These are phyloP conservation scores for Neodon shergylaensis DNA, from an alignment of 2,113 vertebrate species.

Conservation along the genomic window DNA sequence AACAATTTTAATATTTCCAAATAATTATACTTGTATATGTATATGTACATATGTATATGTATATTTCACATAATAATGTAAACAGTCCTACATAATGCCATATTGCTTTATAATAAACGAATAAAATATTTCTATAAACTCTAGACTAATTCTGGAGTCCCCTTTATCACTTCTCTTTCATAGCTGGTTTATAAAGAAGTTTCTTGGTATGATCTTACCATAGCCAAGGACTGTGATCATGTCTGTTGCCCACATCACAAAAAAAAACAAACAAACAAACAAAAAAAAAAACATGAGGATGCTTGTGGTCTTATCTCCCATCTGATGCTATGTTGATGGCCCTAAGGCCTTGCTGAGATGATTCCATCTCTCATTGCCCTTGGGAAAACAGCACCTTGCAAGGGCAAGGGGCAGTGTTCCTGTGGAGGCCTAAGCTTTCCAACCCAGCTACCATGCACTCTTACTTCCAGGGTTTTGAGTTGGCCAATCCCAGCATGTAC, in stretches of 20 bases:
- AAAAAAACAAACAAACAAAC: neutral
- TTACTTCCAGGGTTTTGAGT: neutral
- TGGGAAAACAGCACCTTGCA: no score
- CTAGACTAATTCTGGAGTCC: neutral
- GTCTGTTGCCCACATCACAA: neutral
- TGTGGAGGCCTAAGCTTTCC: neutral
- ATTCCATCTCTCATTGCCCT: neutral
- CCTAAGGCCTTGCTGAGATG: neutral
- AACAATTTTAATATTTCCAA: neutral
- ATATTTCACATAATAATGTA: neutral
- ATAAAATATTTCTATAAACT: neutral
- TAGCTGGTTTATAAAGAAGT: neutral
- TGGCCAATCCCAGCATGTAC: no score
- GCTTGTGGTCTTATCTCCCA: neutral
- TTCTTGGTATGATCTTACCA: neutral
- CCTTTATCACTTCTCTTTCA: neutral
- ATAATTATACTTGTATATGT: neutral
- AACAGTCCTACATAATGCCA: neutral
- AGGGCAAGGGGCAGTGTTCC: neutral
- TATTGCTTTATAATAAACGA: neutral
- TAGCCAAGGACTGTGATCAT: neutral
- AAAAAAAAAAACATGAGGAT: neutral
- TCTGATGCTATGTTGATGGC: neutral
- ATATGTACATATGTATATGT: neutral
- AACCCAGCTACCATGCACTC: neutral